Conservation (phyloP, 1,140 invertebrate species). For the Centruroides sculpturatus region DNA sequence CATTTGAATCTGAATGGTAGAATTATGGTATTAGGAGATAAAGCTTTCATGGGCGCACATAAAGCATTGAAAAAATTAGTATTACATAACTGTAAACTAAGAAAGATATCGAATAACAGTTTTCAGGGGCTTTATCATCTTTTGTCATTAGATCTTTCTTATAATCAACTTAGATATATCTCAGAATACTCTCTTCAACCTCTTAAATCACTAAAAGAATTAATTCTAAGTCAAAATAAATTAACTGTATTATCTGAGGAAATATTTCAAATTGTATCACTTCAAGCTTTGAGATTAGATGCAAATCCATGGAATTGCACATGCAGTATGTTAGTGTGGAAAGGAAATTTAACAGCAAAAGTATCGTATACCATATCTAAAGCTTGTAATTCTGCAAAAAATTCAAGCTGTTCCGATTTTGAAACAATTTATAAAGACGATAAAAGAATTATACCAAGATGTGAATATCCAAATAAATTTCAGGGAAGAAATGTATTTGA, state of each 20-base stretch:
- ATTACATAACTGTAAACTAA: conserved; percentile 43
- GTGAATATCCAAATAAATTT: conserved; percentile 1
- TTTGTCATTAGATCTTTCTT: conserved; percentile 42
- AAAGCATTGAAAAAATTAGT: conserved; percentile 39
- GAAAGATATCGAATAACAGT: conserved; percentile 48
- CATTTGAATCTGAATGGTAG: conserved; percentile 40
- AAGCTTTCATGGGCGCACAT: conserved; percentile 45
- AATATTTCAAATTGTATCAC: conserved; percentile 36
- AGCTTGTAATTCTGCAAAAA: conserved; percentile 29
- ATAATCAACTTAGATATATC: conserved; percentile 41
- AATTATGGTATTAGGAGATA: conserved; percentile 43
- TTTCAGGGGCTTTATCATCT: conserved; percentile 46
- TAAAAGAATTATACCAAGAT: conserved; percentile 1
- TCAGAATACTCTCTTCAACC: conserved; percentile 46
- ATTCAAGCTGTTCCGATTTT: not conserved
- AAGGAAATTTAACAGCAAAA: conserved; percentile 33
- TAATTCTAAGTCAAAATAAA: conserved; percentile 44
- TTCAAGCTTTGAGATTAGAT: conserved; percentile 41
- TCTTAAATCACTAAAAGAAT: conserved; percentile 40
- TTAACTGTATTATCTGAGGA: conserved; percentile 38
- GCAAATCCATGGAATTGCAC: conserved; percentile 54
- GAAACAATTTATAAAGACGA: not conserved
- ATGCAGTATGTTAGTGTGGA: conserved; percentile 47
- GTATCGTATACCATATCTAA: conserved; percentile 23
- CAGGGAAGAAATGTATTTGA: conserved; percentile 1